Base-by-base conservation (phyloP, 2,797 vertebrate genomes). In the Argyrosomus regius region DNA sequence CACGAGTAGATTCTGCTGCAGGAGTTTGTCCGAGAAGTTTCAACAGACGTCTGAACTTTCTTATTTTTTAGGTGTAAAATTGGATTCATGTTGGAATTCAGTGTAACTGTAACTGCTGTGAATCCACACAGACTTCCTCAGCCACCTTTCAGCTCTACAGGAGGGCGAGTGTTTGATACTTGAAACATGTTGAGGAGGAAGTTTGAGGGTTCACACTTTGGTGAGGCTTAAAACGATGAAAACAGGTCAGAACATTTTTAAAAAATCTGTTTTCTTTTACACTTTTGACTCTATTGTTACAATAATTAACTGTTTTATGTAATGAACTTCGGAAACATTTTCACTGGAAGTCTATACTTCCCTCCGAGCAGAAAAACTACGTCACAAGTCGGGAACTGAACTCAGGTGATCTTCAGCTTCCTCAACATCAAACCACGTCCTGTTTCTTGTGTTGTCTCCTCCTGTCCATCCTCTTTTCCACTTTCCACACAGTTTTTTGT, bases 101-200 rank as follows among this genome's bases (percentile, higher is more conserved):
- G 16, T 12, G 53, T 26, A 67, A 77, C 50, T 77, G 73, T 50
- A 81, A 59, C 26, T 11, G 59, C 71, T 58, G 72, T 56, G 35
- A 39, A 39, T 39, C 35, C 35, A 39, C 35, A 9, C 35, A 39
- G 35, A 39, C 35, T 39, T 39, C 35, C 70, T 84, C 84, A 61
- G 80, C 26, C 35, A 81, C 62, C 80, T 79, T 78, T 84, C 70
- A 87, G 73, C 82, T 83, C 64, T 22, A 50, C 82, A 63, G 86
- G 35, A 64, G 63, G 62, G 77, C 17, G 18, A 63, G 52, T 18
- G 69, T 81, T 68, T 85, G 82, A 90, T 76, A 59, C 50, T 50
- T 9, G 13, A 68, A 74, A 78, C 75, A 62, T 11, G 62, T 57
- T 7, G 12, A 72, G 57, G 63, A 57, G 31, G 35, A 39, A 52